Base-by-base conservation (phyloP, 2,113 vertebrate genomes). In the Ageneiosus marmoratus region DNA sequence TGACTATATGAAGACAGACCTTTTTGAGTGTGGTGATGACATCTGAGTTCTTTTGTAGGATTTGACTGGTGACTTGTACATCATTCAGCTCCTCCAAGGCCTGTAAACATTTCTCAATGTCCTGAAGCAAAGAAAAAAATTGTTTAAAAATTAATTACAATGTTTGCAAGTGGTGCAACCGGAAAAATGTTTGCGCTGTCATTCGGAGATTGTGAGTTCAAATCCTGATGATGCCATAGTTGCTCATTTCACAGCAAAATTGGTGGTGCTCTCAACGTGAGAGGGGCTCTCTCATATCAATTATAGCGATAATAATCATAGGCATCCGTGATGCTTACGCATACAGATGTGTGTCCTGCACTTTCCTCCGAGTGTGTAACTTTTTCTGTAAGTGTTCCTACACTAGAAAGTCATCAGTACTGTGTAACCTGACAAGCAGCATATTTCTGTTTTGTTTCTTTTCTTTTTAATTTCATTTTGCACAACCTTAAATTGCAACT, bases 11-110 rank as follows among this genome's bases (percentile, higher is more conserved):
- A 75, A 41, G 56, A 22, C 15, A 0, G 78, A 98, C 97, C 96
- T 99, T 99, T 70, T 99, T 99, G 73, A 99, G 92, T 0, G 97
- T 99, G 24, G 97, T 96, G 87, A 99, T 98, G 77, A 99, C 95
- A 0, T 99, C 97, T 0, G 97, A 96, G 83, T 99, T 98, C 90
- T 97, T 99, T 89, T 99, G 98, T 20, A 99, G 95, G 86, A 98
- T 97, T 84, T 98, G 97, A 37, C 96, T 98, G 41, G 97, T 99
- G 89, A 99, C 96, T 50, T 97, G 97, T 27, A 99, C 92, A 0
- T 93, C 93, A 29, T 95, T 95, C 6, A 99, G 94, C 88, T 98
- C 96, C 70, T 95, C 96, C 0, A 99, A 92, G 0, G 97, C 97
- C 6, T 92, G 94, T 88, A 99, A 92, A 89, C 98, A 99, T 69